Conservation (phyloP, 2,113 vertebrate species). For the Chamaetylas fuelleborni region DNA sequence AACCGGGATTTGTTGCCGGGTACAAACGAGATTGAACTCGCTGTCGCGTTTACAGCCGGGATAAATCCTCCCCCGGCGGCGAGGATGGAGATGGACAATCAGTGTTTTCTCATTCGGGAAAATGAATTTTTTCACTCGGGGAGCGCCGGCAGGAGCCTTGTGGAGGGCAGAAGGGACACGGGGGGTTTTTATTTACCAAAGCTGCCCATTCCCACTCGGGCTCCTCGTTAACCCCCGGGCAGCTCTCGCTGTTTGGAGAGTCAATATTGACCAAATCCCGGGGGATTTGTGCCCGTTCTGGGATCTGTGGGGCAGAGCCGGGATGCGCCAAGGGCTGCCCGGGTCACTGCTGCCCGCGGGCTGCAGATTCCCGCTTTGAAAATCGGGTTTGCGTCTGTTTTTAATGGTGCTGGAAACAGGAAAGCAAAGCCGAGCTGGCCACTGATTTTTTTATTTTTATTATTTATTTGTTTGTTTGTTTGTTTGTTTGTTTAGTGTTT, state of each 20-base stretch:
- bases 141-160: background rate
- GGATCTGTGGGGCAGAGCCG: background rate
- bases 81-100: background rate
- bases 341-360: background rate
- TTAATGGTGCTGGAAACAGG: background rate
- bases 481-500: background rate
- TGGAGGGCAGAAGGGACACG: background rate
- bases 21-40: background rate
- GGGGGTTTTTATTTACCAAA: background rate
- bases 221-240: too few species aligned
- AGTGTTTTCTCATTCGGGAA: background rate
- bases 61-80: background rate
- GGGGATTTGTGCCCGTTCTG: too few species aligned
- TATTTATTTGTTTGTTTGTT: too few species aligned
- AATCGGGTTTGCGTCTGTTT: accelerated
- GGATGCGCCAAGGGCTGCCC: background rate
- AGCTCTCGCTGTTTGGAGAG: too few species aligned
- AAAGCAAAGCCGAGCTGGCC: background rate
- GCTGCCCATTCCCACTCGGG: too few species aligned
- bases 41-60: background rate
- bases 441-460: background rate
- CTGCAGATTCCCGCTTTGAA: background rate
- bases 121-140: background rate
- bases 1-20: background rate
- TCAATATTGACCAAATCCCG: too few species aligned